Percentiles rank a stretch among this genome's conserved stretches.
These are phyloP conservation scores for Sylvicapra grimmia DNA, from an alignment of 2,113 vertebrate genomes.

Conservation along the genomic window DNA sequence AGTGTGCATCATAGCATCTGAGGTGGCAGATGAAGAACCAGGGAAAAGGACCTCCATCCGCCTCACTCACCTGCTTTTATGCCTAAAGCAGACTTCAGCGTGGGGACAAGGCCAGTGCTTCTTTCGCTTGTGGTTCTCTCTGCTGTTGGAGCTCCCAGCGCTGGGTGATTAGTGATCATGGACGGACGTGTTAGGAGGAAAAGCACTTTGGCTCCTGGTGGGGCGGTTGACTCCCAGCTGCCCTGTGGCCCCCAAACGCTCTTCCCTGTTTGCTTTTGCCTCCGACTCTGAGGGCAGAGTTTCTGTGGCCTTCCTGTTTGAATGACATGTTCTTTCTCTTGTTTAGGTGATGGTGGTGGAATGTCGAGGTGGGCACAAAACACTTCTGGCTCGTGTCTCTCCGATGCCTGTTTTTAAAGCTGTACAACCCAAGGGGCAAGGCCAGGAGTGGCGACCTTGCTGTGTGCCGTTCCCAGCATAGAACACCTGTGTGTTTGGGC, in stretches of 20 bases:
- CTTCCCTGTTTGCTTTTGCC: too few species aligned
- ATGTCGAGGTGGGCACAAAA: background rate
- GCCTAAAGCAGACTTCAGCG: background rate
- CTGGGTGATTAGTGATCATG: background rate
- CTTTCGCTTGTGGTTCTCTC: background rate
- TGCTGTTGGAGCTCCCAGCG: fast-evolving
- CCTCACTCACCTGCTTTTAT: background rate
- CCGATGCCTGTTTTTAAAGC: background rate
- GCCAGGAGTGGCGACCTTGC: background rate
- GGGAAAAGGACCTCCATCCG: background rate
- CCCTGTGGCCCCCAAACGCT: fast-evolving
- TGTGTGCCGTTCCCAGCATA: background rate
- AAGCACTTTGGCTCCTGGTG: background rate
- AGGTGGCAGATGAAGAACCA: background rate
- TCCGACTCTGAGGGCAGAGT: background rate
- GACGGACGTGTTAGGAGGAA: background rate
- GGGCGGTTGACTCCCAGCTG: too few species aligned
- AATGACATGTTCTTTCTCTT: background rate
- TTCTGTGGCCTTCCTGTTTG: background rate
- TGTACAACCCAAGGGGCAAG: background rate
- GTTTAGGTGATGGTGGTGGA: background rate
- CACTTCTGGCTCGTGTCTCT: background rate
- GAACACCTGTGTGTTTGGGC: background rate
- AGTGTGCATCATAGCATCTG: background rate
- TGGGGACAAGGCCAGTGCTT: background rate